Base-by-base conservation (phyloP, 2,113 vertebrate species). In the Nyctereutes procyonoides region DNA sequence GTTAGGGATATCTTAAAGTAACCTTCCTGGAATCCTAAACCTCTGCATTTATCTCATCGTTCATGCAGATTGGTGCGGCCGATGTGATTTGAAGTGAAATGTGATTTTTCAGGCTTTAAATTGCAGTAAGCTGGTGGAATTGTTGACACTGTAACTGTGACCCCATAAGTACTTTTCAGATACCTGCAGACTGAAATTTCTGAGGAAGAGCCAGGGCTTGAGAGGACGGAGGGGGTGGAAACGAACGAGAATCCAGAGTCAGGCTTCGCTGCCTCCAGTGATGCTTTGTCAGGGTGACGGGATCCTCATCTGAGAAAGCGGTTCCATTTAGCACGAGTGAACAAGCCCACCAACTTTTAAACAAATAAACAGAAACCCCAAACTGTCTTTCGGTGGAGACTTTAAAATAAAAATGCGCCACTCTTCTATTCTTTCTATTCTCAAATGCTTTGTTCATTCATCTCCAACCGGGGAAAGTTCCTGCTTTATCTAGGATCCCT, bases 161-260 rank as follows among this genome's bases (percentile, higher is more conserved):
- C 55, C 87, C 1, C 82, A 6, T 89, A 96, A 69, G 28, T 90
- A 65, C 69, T 92, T 97, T 95, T 97, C 84, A 93, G 83, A 93
- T 94, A 94, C 48, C 79, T 85, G 67, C 81, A 97, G 93, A 89
- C 83, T 58, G 90, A 93, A 95, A 88, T 97, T 98, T 97, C 43
- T 88, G 84, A 95, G 60, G 69, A 96, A 97, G 87, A 90, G 38
- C 76, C 79, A 86, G 94, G 58, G 26, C 38, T 93, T 95, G 90
- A 80, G 71, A 92, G 69, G 43, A 48, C 32, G 56, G 28, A 77
- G 26, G 63, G 55, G 95, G 95, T n/a, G n/a, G n/a, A n/a, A n/a
- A n/a, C 56, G 87, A 96, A 73, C 58, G 35, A 93, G 80, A 94
- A 97, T 84, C 60, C 62, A 55, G 82, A 95, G 67, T 90, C 74